Percentiles rank a stretch among this genome's conserved stretches.
Evolutionary conservation across 2,888 invertebrate species (phyloP).

Genomic region (Liodrosophila aerea): DNA sequence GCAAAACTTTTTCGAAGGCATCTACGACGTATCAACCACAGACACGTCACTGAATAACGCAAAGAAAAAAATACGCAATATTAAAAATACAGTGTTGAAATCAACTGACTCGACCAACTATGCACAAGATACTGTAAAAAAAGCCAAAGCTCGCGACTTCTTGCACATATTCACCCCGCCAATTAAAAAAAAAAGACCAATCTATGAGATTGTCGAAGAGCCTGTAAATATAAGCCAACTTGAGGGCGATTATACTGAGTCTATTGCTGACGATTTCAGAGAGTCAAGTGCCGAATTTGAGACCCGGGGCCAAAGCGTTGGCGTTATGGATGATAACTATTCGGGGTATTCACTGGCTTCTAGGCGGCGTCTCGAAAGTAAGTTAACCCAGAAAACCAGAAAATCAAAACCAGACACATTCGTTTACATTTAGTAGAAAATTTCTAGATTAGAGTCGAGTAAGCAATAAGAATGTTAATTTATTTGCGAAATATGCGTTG

Average conservation of each 20-base stretch:
- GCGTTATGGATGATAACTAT: slow-evolving; percentile 80
- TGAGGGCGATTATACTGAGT: slow-evolving; percentile 76
- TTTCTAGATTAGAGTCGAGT: neutral
- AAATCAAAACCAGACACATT: slow-evolving; percentile 9
- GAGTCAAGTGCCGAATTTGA: slow-evolving; percentile 77
- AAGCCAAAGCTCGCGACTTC: slow-evolving; percentile 82
- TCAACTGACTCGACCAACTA: slow-evolving; percentile 81
- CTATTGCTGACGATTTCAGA: slow-evolving; percentile 78
- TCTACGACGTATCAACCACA: slow-evolving; percentile 76
- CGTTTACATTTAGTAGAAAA: neutral
- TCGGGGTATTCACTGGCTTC: slow-evolving; percentile 86
- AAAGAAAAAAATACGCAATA: slow-evolving; percentile 81
- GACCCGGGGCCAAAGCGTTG: slow-evolving; percentile 76
- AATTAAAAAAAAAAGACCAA: slow-evolving; percentile 78
- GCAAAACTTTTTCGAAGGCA: slow-evolving; percentile 81
- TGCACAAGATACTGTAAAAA: slow-evolving; percentile 82
- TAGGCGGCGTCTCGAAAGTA: slow-evolving; percentile 83
- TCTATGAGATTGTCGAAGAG: slow-evolving; percentile 82
- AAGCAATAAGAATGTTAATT: slow-evolving; percentile 1
- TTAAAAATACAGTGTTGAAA: slow-evolving; percentile 81
- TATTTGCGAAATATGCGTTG: slow-evolving; percentile 12
- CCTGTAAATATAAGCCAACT: slow-evolving; percentile 63
- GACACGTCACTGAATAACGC: slow-evolving; percentile 81
- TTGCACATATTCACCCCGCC: slow-evolving; percentile 82
- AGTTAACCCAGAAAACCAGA: slow-evolving; percentile 49